These are phyloP conservation scores for Cenopis cana DNA, from an alignment of 2,888 invertebrate species.

Conservation along the genomic window DNA sequence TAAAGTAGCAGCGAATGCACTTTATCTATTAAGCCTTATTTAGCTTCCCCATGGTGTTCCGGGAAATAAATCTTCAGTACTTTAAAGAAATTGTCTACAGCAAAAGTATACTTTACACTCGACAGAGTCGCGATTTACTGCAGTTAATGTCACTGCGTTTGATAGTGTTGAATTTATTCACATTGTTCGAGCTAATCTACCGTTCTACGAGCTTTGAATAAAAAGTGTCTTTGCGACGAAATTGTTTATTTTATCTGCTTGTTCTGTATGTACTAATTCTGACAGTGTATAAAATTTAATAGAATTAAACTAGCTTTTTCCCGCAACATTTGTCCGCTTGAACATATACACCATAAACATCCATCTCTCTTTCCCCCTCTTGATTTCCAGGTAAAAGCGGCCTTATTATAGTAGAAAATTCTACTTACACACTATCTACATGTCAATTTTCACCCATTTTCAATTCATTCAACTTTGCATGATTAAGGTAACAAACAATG, in stretches of 20 bases:
- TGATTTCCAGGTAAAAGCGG: no score
- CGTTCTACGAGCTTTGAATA: slow-evolving; percentile 6
- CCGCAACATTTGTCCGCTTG: no score
- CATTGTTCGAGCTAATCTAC: slow-evolving; percentile 18
- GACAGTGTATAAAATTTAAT: no score
- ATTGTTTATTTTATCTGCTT: background rate
- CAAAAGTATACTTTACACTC: slow-evolving; percentile 55
- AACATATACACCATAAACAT: no score
- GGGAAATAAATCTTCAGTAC: slow-evolving; percentile 57
- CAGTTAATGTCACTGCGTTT: slow-evolving; percentile 48
- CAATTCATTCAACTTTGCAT: no score
- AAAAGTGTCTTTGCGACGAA: background rate
- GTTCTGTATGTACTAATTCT: no score
- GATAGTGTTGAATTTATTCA: slow-evolving; percentile 46
- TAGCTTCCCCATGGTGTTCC: slow-evolving; percentile 45
- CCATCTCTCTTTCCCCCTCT: no score
- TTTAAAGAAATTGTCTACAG: slow-evolving; percentile 56
- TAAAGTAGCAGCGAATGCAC: background rate
- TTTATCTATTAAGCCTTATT: slow-evolving; percentile 14
- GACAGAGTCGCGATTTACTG: slow-evolving; percentile 53
- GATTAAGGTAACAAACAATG: no score
- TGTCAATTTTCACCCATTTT: no score
- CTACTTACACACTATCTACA: no score
- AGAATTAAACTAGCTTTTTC: no score
- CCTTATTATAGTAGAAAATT: no score